Percentiles rank a stretch among this genome's conserved stretches.
Conservation (phyloP, 2,888 invertebrate genomes). For the Allygus modestus region DNA sequence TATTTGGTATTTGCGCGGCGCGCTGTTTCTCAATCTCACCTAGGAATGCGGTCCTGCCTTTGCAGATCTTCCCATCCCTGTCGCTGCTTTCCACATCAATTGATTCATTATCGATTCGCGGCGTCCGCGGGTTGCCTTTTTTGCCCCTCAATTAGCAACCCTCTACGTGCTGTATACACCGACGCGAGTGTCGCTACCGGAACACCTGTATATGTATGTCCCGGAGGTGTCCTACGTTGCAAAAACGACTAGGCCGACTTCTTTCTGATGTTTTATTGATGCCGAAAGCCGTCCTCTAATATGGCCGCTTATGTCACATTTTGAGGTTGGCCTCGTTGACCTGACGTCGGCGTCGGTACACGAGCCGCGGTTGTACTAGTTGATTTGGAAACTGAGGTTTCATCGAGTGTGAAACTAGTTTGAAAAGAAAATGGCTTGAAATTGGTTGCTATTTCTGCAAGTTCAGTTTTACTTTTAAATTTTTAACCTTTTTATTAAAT, state of each 20-base stretch:
- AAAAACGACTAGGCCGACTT: background rate
- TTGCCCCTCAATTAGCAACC: constrained; percentile 51
- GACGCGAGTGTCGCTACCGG: background rate
- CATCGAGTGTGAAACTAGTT: background rate
- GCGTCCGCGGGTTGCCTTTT: constrained; percentile 39
- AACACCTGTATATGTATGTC: constrained; percentile 31
- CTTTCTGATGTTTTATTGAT: constrained; percentile 41
- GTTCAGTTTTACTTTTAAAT: too few relatives aligned
- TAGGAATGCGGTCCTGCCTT: constrained; percentile 52
- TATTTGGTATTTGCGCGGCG: constrained; percentile 53
- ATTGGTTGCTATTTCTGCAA: too few relatives aligned
- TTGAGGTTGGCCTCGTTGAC: constrained; percentile 1
- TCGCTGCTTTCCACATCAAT: constrained; percentile 54
- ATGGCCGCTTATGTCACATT: constrained; percentile 24
- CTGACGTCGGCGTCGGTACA: constrained; percentile 31
- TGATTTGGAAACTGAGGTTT: background rate
- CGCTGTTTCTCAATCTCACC: constrained; percentile 28
- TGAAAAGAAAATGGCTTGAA: too few relatives aligned
- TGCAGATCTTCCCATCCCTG: constrained; percentile 8
- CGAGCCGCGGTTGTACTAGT: background rate
- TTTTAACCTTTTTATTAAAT: too few relatives aligned
- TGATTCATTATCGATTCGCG: constrained; percentile 53
- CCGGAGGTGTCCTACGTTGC: constrained; percentile 25
- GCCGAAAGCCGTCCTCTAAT: constrained; percentile 13
- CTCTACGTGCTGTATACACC: constrained; percentile 17